phyloP scores from a whole-genome alignment of 2,113 vertebrate genomes.

The Eulacestoma nigropectus region DNA sequence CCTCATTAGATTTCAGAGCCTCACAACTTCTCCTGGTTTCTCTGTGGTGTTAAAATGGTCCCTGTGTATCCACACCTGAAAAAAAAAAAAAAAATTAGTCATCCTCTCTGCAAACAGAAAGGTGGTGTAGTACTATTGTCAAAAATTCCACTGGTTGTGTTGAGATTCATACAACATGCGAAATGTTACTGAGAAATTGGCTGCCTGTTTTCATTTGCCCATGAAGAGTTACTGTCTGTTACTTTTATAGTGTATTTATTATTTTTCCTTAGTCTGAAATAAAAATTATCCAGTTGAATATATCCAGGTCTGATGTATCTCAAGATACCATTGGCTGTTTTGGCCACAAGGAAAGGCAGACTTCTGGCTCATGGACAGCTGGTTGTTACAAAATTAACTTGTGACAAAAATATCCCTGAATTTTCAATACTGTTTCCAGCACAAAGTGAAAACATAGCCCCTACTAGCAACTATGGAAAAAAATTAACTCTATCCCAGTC shows the following conservation, averaged over 20 bases:
- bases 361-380: neutral
- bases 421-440: neutral
- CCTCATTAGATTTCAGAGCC: neutral
- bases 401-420: neutral
- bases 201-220: neutral
- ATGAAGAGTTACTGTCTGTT: neutral
- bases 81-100: neutral
- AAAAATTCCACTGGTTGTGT: neutral
- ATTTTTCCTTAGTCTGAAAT: neutral
- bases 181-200: neutral
- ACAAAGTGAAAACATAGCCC: neutral
- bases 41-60: neutral
- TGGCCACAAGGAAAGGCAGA: neutral
- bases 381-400: neutral
- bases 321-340: neutral
- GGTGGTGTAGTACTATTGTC: neutral
- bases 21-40: neutral
- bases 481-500: neutral
- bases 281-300: neutral
- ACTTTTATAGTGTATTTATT: neutral
- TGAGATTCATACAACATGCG: neutral
- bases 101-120: neutral
- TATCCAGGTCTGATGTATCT: neutral
- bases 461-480: neutral
- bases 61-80: neutral